These are phyloP conservation scores for Sycophila sp. DNA, from an alignment of 1,140 invertebrate species.

Conservation along the genomic window DNA sequence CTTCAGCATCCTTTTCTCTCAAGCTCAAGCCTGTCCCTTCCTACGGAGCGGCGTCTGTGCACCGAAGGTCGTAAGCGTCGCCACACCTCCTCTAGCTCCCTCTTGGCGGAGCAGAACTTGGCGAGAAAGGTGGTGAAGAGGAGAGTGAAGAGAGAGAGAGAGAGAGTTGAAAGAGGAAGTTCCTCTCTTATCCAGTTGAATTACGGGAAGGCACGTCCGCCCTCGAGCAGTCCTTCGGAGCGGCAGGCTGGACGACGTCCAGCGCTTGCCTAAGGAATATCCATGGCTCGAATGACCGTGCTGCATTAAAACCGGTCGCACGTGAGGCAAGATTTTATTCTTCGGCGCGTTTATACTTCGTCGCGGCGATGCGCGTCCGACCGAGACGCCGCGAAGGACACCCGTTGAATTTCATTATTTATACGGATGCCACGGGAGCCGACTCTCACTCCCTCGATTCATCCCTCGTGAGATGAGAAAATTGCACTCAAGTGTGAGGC, in stretches of 20 bases:
- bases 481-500: neutral
- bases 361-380: neutral
- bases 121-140: conserved; percentile 11
- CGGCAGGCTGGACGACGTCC: conserved; percentile 45
- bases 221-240: conserved; percentile 40
- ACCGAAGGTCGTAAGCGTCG: neutral
- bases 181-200: conserved; percentile 57
- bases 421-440: neutral
- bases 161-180: neutral
- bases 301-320: conserved; percentile 46
- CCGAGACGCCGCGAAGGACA: neutral
- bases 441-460: neutral
- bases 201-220: conserved; percentile 56
- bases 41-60: neutral
- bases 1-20: conserved; percentile 25
- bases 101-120: neutral
- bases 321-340: conserved; percentile 45
- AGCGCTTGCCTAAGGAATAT: conserved; percentile 44
- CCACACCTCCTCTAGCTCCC: neutral
- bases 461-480: neutral
- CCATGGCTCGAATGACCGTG: conserved; percentile 36
- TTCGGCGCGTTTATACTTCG: neutral
- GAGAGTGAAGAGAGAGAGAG: neutral
- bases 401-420: conserved; percentile 19
- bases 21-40: neutral